phyloP scores from a whole-genome alignment of 1,140 invertebrate genomes.

The Brachionus angularis region DNA sequence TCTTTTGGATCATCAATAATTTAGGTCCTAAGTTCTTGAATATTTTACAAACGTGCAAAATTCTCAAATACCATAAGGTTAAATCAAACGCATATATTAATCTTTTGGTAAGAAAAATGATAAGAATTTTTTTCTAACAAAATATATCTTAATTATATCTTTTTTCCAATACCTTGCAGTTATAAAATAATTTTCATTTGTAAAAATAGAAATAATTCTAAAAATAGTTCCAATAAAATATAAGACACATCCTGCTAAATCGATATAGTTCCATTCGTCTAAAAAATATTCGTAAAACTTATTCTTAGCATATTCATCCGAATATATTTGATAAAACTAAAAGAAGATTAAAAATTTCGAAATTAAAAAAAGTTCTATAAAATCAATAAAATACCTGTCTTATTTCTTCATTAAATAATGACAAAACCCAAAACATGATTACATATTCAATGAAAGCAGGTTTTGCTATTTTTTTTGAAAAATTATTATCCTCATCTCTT shows the following conservation, averaged over 20 bases:
- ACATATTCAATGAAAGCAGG: slow-evolving; percentile 4
- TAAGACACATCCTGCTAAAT: slow-evolving; percentile 3
- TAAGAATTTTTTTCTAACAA: not conserved
- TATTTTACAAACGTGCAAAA: slow-evolving; percentile 53
- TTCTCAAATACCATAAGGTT: slow-evolving; percentile 48
- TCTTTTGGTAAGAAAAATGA: too few species aligned
- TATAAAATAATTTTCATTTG: slow-evolving; percentile 16
- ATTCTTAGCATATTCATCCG: slow-evolving; percentile 9
- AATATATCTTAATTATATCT: not conserved
- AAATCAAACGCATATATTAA: slow-evolving; percentile 34
- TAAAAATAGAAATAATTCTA: not conserved
- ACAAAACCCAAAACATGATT: slow-evolving; percentile 10
- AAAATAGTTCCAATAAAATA: slow-evolving; percentile 3
- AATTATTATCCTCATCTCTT: not conserved
- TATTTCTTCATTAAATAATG: slow-evolving; percentile 44
- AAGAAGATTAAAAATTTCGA: not conserved
- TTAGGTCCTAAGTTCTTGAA: slow-evolving; percentile 55
- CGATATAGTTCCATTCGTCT: slow-evolving; percentile 28
- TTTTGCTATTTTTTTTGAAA: not conserved
- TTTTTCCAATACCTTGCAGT: slow-evolving; percentile 24
- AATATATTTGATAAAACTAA: slow-evolving; percentile 22
- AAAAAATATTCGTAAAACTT: slow-evolving; percentile 23
- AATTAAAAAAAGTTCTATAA: not conserved
- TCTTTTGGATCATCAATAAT: slow-evolving; percentile 56
- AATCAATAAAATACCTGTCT: slow-evolving; percentile 44